Evolutionary conservation across 2,113 vertebrate genomes (phyloP), one percentile per base, ranked within the genome.

Genomic region (Narcine bancroftii): DNA sequence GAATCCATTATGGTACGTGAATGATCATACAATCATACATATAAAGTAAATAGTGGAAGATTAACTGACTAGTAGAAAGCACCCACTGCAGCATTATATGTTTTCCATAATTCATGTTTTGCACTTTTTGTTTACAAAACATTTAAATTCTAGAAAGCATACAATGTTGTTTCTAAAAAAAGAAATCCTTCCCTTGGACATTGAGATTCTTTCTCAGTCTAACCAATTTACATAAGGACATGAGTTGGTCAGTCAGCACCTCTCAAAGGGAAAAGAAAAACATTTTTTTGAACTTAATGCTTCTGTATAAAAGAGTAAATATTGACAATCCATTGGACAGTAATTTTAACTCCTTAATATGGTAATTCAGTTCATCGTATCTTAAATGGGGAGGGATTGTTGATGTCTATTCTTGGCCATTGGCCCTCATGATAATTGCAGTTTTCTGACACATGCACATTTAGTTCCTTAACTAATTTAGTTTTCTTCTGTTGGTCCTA

Each of bases 1-100:
- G 93, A 99, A 99, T 95, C 99, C 99, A 0, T 96, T 99, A 93
- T 99, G 99, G 99, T 99, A 97, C 92, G 94, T 89, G n/a, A 26
- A 79, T 33, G 29, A 11, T 83, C 9, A 24, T 50, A 91, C 24
- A 26, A 11, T 83, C 9, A 24, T 50, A 91, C 24, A 26, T 91
- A 66, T 66, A 71, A 87, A 63, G 5, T 60, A n/a, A 56, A 45
- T 24, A 69, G 79, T 29, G 47, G 26, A 83, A 24, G 24, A 69
- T 71, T 45, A 45, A 29, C 65, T 10, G 15, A 26, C 76, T 79
- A 15, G 17, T 36, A 69, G 39, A 91, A 66, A 91, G 1, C 36
- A 45, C 39, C 10, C 10, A 69, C 7, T 45, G 42, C 39, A 66
- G 36, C 5, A 39, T 21, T 87, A 60, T n/a, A 87, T 53, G 2